Evolutionary conservation across 2,113 vertebrate species (phyloP), one percentile per base, ranked within the genome.

Genomic region (Psammodynastes pulverulentus): DNA sequence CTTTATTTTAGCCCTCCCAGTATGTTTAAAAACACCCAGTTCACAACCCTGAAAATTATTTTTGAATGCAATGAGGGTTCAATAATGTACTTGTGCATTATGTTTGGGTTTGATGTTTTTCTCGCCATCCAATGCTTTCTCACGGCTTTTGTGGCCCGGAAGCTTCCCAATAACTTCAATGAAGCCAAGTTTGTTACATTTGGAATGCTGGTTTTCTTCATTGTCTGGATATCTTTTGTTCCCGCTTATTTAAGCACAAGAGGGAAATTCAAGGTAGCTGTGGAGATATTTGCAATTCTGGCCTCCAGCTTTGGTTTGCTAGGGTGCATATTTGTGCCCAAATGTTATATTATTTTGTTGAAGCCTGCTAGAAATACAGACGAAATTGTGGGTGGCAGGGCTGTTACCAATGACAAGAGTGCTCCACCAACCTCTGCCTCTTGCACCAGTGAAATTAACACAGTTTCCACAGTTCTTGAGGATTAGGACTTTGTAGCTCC

Each of bases 211-310:
- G 98, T 98, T 85, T 98, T 98, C 96, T 98, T 98, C 95, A 98
- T 98, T 0, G 96, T 98, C 92, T 99, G 98, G 98, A 98, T 98
- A 96, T 98, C 98, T 87, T 98, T 98, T 17, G 97, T 98, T 43
- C 98, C 98, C 0, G 98, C 98, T n/a, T 98, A 98, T 93, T 96
- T 99, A 93, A 98, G 98, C 97, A 98, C 98, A 0, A 97, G 98
- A 5, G 98, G 98, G 45, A 98, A 98, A 94, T 98, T 98, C 96
- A 98, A 98, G 97, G 98, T 98, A 43, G 98, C 98, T 0, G 98
- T 98, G 88, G 98, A 99, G 96, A 98, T 98, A 93, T 99, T 98
- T 93, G 98, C 98, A 79, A 98, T 98, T 93, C 88, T 98, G 95
- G 98, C 98, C 1, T 99, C 98, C 91, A 98, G 98, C 96, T 98